Conservation (phyloP, 1,140 invertebrate genomes). For the Cotesia typhae region DNA sequence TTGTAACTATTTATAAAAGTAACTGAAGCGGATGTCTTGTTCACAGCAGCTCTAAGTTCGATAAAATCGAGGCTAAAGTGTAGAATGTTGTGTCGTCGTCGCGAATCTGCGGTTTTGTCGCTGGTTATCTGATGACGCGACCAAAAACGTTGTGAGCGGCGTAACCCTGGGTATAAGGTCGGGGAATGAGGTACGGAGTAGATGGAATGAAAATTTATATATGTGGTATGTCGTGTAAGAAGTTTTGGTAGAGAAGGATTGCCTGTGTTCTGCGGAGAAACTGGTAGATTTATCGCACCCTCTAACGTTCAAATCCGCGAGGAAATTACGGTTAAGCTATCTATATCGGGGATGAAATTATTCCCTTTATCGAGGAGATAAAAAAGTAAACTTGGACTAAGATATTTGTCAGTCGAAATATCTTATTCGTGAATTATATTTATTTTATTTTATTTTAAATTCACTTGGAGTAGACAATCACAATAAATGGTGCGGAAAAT, state of each 20-base stretch:
- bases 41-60: neutral
- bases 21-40: conserved; percentile 1
- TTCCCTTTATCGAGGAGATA: too few species aligned
- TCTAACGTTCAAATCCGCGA: too few species aligned
- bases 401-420: too few species aligned
- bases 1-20: too few species aligned
- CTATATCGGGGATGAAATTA: too few species aligned
- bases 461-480: too few species aligned
- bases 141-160: neutral
- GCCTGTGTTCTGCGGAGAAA: neutral
- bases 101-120: neutral
- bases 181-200: neutral
- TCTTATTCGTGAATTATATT: too few species aligned
- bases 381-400: too few species aligned
- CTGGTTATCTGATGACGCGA: conserved; percentile 1
- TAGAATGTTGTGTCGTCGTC: conserved; percentile 1
- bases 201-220: conserved; percentile 9
- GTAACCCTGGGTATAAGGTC: neutral
- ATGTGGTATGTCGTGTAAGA: conserved; percentile 1
- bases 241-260: conserved; percentile 2
- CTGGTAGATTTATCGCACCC: too few species aligned
- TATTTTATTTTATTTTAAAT: too few species aligned
- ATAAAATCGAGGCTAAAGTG: neutral
- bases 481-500: too few species aligned
- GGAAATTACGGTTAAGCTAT: too few species aligned